phyloP scores from a whole-genome alignment of 1,140 invertebrate genomes.

The Coenobita brevimanus region DNA sequence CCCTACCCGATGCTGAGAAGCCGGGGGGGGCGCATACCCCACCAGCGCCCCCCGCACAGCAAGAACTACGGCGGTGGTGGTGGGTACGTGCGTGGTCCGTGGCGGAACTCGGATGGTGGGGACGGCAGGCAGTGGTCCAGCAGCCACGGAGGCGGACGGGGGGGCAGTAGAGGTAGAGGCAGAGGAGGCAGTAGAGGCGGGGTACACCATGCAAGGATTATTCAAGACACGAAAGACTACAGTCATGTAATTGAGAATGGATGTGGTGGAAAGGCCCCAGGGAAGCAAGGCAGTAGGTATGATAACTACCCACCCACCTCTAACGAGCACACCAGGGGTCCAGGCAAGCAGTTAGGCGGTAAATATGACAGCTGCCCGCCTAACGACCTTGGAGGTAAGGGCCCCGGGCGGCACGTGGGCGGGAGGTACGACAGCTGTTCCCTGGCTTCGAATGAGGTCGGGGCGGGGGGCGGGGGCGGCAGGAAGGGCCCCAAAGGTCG shows the following conservation, averaged over 20 bases:
- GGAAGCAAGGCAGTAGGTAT: constrained; percentile 1
- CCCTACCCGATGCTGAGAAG: background rate
- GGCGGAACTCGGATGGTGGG: constrained; percentile 33
- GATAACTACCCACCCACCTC: too few species aligned
- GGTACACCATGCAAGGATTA: constrained; percentile 28
- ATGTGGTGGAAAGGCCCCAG: constrained; percentile 17
- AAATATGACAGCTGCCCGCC: background rate
- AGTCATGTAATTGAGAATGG: constrained; percentile 13
- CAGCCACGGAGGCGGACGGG: constrained; percentile 38
- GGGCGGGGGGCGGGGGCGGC: constrained; percentile 16
- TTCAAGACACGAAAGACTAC: constrained; percentile 26
- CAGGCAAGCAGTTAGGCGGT: too few species aligned
- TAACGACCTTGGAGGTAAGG: constrained; percentile 10
- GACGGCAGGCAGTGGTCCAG: constrained; percentile 36
- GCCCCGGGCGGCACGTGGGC: background rate
- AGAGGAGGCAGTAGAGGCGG: constrained; percentile 27
- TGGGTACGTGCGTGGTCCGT: constrained; percentile 31
- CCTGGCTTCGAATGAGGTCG: background rate
- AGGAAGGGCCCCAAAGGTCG: constrained; percentile 40
- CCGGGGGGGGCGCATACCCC: constrained; percentile 20
- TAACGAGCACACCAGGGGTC: too few species aligned
- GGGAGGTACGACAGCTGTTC: background rate
- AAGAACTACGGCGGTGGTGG: too few species aligned
- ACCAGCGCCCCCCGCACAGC: background rate
- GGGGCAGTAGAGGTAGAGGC: constrained; percentile 38